phyloP scores from a whole-genome alignment of 2,113 vertebrate genomes.

The Cyanoderma ruficeps region DNA sequence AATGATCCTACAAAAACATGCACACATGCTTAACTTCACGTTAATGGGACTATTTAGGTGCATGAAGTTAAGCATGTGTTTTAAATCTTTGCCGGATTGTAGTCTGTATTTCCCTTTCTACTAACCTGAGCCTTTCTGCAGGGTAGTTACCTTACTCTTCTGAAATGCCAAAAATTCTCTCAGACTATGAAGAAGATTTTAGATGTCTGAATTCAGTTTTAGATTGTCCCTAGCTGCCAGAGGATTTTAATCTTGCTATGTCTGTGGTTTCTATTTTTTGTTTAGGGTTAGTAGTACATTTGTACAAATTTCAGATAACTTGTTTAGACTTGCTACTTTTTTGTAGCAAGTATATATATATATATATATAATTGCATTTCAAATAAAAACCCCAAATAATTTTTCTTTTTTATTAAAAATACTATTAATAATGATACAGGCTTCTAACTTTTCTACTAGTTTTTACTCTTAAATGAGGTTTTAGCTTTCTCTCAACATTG shows the following conservation, averaged over 20 bases:
- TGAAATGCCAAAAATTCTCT: conserved; percentile 26
- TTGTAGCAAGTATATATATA: not conserved
- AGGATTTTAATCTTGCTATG: not conserved
- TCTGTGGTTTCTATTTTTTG: not conserved
- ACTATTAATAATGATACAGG: not conserved
- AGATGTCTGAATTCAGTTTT: not conserved
- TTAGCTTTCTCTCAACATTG: not conserved
- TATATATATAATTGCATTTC: not conserved
- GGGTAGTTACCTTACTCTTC: not conserved
- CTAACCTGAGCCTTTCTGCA: not conserved
- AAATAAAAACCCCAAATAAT: not conserved
- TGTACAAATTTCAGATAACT: not conserved
- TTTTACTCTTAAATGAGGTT: not conserved
- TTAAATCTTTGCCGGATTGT: conserved; percentile 35
- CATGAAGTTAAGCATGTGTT: conserved; percentile 59
- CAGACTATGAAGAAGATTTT: not conserved
- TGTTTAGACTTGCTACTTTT: not conserved
- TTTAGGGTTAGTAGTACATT: not conserved
- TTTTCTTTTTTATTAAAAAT: not conserved
- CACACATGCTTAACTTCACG: conserved; percentile 34
- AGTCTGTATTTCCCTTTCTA: conserved; percentile 28
- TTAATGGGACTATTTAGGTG: conserved; percentile 37
- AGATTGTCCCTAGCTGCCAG: not conserved
- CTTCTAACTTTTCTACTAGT: not conserved
- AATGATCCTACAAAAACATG: conserved; percentile 25